Base-by-base conservation (phyloP, 1,140 invertebrate genomes). In the Sitophilus oryzae region DNA sequence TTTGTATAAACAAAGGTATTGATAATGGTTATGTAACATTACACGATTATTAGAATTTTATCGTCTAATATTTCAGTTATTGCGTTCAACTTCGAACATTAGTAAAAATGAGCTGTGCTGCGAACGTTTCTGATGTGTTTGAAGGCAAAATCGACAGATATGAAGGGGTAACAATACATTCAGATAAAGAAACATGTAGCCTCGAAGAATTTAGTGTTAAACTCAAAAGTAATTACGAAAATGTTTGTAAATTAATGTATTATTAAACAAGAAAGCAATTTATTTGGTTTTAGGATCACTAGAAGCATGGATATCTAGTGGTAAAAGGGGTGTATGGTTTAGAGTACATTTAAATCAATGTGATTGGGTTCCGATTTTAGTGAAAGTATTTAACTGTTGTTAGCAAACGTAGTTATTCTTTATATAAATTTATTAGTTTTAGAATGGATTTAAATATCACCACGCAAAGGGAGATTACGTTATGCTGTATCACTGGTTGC, bases 381-480 rank as follows among this genome's bases (percentile, higher is more conserved):
- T 82, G 1, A 79, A 85, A 71, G 84, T 85, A 74, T 55, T 68
- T 56, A 49, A 58, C 42, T 22, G 45, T 42, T 41, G 5, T 16
- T 20, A 23, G 22, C 19, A 34, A 45, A 45, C 34, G 10, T 20
- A 30, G 23, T 52, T 56, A 36, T 42, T 37, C 30, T 52, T 37
- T 40, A 25, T 53, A 23, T 36, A 40, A 22, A 41, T 52, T 51
- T 50, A 38, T 37, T 46, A 38, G 56, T 75, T 74, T 25, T 65
- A 89, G 81, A 78, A 85, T 66, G 88, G 86, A 15, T 94, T 95
- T 67, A 82, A 83, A 50, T 94, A 86, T 66, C 91, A 96, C 73
- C 89, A 94, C 77, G 87, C 89, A 0, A 82, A 84, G 59, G 76
- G 83, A 18, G 80, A 84, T 14, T 86, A 82, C 71, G 84, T 91